Evolutionary conservation across 2,113 vertebrate species (phyloP).

Genomic region (Acinonyx jubatus): DNA sequence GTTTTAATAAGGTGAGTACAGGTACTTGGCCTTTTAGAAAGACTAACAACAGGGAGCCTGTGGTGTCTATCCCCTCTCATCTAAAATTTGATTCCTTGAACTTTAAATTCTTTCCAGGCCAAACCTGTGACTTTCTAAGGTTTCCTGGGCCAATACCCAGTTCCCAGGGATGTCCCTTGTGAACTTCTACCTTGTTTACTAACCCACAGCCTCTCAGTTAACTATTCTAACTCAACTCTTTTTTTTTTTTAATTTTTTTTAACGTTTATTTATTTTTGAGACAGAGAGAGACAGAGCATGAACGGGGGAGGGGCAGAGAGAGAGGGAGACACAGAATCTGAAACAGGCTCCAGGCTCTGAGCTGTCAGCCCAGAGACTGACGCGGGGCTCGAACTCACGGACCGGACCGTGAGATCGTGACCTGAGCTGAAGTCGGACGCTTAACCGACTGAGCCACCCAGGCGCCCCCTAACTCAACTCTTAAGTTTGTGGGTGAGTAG

Average conservation of each 20-base stretch:
- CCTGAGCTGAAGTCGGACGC: no score
- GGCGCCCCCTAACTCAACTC: not conserved
- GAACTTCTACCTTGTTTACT: not conserved
- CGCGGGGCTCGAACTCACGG: no score
- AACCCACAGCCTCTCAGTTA: not conserved
- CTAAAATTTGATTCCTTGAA: not conserved
- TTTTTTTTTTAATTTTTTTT: no score
- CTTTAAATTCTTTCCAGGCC: not conserved
- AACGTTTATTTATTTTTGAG: no score
- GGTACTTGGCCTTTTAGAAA: not conserved
- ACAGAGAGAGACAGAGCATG: no score
- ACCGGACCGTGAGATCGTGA: no score
- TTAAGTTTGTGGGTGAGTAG: not conserved
- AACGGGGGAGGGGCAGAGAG: no score
- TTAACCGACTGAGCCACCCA: no score
- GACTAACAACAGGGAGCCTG: not conserved
- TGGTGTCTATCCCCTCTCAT: not conserved
- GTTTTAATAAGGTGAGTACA: not conserved
- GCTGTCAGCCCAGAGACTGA: no score
- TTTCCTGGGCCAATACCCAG: not conserved
- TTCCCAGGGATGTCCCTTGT: not conserved
- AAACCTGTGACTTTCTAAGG: constrained; percentile 8
- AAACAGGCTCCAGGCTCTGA: no score
- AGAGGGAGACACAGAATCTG: no score
- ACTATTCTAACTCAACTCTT: constrained; percentile 20